phyloP scores from a whole-genome alignment of 2,888 invertebrate genomes.

The Cephonodes hylas region DNA sequence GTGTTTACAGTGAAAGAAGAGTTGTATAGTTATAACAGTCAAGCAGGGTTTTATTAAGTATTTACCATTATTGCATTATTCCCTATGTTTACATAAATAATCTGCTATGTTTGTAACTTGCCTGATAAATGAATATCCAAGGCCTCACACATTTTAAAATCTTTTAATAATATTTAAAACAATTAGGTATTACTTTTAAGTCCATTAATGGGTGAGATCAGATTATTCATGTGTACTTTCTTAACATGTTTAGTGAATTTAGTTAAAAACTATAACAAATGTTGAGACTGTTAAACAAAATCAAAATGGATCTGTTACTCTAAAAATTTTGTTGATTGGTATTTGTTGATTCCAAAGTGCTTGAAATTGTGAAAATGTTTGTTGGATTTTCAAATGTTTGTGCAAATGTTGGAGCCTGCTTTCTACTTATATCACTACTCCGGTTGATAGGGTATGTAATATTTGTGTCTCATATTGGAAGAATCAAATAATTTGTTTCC shows the following conservation, averaged over 20 bases:
- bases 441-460: not conserved
- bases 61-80: not conserved
- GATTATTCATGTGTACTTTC: not conserved
- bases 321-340: not conserved
- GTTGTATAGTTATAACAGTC: conserved; percentile 22
- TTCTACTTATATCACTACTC: not conserved
- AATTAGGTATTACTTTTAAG: no score
- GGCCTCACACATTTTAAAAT: not conserved
- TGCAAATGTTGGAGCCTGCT: not conserved
- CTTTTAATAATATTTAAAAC: not conserved
- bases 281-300: not conserved
- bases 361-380: not conserved
- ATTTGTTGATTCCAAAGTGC: conserved; percentile 1
- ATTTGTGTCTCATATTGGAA: not conserved
- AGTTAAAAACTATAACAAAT: not conserved
- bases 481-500: not conserved
- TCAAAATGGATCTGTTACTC: conserved; percentile 2
- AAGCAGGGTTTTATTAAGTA: conserved; percentile 1
- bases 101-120: conserved; percentile 14
- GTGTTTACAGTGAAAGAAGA: not conserved
- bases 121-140: not conserved
- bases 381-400: not conserved
- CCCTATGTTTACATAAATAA: conserved; percentile 16
- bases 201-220: no score
- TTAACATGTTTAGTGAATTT: not conserved